These are phyloP conservation scores for Sitta europaea DNA, from an alignment of 2,113 vertebrate genomes.

Conservation along the genomic window DNA sequence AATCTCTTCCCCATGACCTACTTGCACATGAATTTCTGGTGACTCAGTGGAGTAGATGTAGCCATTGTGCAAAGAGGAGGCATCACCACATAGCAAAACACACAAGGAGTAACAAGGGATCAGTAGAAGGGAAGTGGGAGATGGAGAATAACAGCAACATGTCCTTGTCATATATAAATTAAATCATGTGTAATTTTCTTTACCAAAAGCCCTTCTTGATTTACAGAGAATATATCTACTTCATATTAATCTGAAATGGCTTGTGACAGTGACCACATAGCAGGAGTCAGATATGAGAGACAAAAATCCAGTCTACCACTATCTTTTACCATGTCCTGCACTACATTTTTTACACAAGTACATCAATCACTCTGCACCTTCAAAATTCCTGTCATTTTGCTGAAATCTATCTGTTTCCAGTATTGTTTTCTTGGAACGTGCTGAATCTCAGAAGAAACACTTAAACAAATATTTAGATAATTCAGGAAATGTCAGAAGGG, in stretches of 20 bases:
- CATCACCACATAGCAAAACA: not conserved
- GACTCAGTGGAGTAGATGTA: not conserved
- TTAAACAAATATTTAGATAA: constrained; percentile 48
- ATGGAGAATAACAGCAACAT: not conserved
- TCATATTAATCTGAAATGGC: not conserved
- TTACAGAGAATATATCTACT: not conserved
- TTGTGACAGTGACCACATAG: not conserved
- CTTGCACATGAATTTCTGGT: not conserved
- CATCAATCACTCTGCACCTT: not conserved
- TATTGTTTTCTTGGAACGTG: not conserved
- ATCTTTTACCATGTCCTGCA: not conserved
- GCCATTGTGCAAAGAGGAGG: not conserved
- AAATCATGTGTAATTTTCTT: not conserved
- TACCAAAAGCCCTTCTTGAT: not conserved
- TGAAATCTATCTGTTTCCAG: not conserved
- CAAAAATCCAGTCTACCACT: not conserved
- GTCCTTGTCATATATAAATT: not conserved
- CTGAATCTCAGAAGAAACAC: constrained; percentile 21
- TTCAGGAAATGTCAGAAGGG: constrained; percentile 23
- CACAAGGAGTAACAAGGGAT: not conserved
- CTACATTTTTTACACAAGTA: not conserved
- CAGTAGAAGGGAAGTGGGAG: not conserved
- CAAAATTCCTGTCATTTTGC: not conserved
- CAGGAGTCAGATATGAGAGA: not conserved
- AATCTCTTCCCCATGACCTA: not conserved